Percentiles rank a stretch among this genome's conserved stretches.
Evolutionary conservation across 2,113 vertebrate genomes (phyloP).

Genomic region (Seriola dumerili): DNA sequence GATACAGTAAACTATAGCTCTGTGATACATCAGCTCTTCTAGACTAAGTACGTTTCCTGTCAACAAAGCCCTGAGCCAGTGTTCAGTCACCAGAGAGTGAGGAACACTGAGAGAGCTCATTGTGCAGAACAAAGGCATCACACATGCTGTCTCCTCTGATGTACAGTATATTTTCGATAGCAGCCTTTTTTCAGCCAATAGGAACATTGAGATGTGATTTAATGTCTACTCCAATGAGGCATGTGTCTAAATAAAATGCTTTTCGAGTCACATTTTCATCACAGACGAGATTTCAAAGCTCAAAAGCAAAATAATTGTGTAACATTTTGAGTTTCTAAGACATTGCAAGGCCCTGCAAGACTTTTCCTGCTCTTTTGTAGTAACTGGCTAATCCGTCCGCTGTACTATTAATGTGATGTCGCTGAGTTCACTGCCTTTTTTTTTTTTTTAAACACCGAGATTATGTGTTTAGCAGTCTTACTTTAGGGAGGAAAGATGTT

Average conservation of each 20-base stretch:
- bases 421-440: constrained; percentile 7
- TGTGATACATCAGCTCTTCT: constrained; percentile 25
- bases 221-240: not conserved
- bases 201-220: constrained; percentile 25
- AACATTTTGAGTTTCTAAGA: not conserved
- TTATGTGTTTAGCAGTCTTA: constrained; percentile 33
- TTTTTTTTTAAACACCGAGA: constrained; percentile 10
- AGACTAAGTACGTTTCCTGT: constrained; percentile 18
- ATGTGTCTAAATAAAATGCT: too few species aligned
- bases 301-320: not conserved
- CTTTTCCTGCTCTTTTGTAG: not conserved
- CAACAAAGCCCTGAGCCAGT: constrained; percentile 51
- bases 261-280: constrained; percentile 4
- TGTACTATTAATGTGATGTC: constrained; percentile 22
- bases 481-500: constrained; percentile 56
- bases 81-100: constrained; percentile 41
- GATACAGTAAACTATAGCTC: constrained; percentile 7
- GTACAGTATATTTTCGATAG: constrained; percentile 27
- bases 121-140: constrained; percentile 54
- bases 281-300: not conserved
- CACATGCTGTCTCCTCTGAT: constrained; percentile 18
- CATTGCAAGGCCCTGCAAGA: not conserved
- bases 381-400: not conserved
- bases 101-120: constrained; percentile 48
- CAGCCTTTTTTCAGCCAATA: constrained; percentile 20